Conservation (phyloP, 1,140 invertebrate species). For the Papilio aristodemus region DNA sequence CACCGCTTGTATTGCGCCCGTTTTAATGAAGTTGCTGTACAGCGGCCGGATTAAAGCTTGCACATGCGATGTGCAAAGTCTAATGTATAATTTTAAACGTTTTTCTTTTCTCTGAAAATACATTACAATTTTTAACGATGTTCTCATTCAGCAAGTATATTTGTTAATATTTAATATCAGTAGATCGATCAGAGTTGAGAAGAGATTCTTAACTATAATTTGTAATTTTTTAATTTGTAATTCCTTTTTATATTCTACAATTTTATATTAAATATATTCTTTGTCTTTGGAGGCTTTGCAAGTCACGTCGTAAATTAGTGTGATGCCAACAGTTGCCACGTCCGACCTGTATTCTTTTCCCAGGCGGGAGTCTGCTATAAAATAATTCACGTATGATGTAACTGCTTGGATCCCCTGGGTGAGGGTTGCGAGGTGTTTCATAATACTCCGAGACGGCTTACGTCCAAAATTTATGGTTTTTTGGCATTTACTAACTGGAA, state of each 20-base stretch:
- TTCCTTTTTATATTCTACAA: too few species aligned
- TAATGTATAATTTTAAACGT: background rate
- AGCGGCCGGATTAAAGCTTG: conserved; percentile 29
- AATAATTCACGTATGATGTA: conserved; percentile 23
- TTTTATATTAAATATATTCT: background rate
- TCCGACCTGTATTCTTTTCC: conserved; percentile 24
- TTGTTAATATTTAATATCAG: too few species aligned
- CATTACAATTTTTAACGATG: too few species aligned
- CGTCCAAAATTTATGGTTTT: background rate
- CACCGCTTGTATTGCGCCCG: conserved; percentile 35
- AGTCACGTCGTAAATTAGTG: conserved; percentile 26
- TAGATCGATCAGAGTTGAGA: too few species aligned
- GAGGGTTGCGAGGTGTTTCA: background rate
- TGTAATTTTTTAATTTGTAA: too few species aligned
- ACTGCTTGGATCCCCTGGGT: background rate
- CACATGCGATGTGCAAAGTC: background rate
- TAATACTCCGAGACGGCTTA: background rate
- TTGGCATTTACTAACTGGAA: background rate
- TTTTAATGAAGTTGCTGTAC: conserved; percentile 59
- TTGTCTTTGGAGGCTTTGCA: background rate
- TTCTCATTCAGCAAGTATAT: too few species aligned
- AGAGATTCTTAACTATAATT: background rate
- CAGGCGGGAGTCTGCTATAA: background rate
- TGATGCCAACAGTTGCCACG: conserved; percentile 17
- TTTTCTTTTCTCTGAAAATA: too few species aligned